Conservation (phyloP, 2,797 vertebrate genomes). For the Platyrinchus mystaceus region DNA sequence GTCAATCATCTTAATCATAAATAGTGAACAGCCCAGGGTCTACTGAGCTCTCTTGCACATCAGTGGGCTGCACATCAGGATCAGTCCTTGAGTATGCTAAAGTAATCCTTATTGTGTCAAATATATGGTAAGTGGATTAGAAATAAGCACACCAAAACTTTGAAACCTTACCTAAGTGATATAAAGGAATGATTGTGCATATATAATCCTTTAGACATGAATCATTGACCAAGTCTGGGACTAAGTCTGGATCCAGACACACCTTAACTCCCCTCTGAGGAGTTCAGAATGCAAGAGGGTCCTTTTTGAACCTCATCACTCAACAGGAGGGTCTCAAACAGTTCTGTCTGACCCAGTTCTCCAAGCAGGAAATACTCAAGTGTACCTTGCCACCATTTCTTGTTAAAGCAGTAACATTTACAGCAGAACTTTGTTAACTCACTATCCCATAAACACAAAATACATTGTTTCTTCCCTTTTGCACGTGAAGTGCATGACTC, state of each 20-base stretch:
- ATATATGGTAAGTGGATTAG: neutral
- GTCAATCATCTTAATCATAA: neutral
- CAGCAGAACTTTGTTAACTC: neutral
- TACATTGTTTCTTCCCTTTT: neutral
- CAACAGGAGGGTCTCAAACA: neutral
- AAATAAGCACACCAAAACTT: neutral
- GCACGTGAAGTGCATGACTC: neutral
- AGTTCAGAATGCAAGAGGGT: neutral
- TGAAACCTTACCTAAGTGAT: neutral
- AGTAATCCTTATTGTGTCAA: neutral
- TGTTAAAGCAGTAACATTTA: neutral
- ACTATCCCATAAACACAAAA: neutral
- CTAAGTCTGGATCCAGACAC: neutral
- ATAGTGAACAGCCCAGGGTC: neutral
- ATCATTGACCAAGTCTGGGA: neutral
- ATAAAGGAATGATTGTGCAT: neutral
- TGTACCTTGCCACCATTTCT: neutral
- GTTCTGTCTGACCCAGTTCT: neutral
- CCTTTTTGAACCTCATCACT: neutral
- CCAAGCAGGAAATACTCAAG: neutral
- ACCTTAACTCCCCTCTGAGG: neutral
- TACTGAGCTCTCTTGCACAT: accelerated
- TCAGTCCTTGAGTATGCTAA: neutral
- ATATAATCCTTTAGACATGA: neutral
- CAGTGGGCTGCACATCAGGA: neutral